Conservation (phyloP, 2,797 vertebrate species). For the Sternarchorhynchus goeldii region DNA sequence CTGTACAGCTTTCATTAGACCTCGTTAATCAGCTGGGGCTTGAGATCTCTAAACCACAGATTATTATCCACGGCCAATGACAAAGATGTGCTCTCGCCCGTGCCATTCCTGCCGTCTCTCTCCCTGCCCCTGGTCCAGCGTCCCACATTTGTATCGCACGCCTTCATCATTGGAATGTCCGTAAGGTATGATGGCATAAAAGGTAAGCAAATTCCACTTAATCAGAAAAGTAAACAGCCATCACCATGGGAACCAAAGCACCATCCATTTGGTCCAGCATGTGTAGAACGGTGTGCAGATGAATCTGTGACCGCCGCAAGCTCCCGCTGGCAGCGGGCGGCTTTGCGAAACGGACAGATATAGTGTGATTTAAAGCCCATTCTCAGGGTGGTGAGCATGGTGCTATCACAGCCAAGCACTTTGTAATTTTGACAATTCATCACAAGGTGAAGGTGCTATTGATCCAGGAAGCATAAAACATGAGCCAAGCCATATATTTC, state of each 20-base stretch:
- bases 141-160: slow-evolving; percentile 40
- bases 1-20: slow-evolving; percentile 20
- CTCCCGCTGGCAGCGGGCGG: slow-evolving; percentile 12
- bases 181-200: slow-evolving; percentile 51
- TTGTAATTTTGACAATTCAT: slow-evolving; percentile 55
- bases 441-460: slow-evolving; percentile 42
- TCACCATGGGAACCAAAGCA: slow-evolving; percentile 64
- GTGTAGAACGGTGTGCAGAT: slow-evolving; percentile 56
- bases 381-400: slow-evolving; percentile 31
- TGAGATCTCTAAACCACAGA: slow-evolving; percentile 27
- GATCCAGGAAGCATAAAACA: slow-evolving; percentile 46
- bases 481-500: slow-evolving; percentile 43
- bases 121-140: slow-evolving; percentile 11
- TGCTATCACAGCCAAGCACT: slow-evolving; percentile 48
- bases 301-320: slow-evolving; percentile 51
- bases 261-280: slow-evolving; percentile 38
- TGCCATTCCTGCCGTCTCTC: slow-evolving; percentile 13
- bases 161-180: slow-evolving; percentile 54
- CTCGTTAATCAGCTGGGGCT: slow-evolving; percentile 26
- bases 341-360: background rate
- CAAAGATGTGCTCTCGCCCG: slow-evolving; percentile 13
- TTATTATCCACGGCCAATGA: slow-evolving; percentile 31
- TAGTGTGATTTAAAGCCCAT: slow-evolving; percentile 53
- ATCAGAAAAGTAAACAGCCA: slow-evolving; percentile 57
- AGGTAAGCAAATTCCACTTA: slow-evolving; percentile 59